Conservation (phyloP, 1,140 invertebrate genomes). For the Apocrypta bakeri region DNA sequence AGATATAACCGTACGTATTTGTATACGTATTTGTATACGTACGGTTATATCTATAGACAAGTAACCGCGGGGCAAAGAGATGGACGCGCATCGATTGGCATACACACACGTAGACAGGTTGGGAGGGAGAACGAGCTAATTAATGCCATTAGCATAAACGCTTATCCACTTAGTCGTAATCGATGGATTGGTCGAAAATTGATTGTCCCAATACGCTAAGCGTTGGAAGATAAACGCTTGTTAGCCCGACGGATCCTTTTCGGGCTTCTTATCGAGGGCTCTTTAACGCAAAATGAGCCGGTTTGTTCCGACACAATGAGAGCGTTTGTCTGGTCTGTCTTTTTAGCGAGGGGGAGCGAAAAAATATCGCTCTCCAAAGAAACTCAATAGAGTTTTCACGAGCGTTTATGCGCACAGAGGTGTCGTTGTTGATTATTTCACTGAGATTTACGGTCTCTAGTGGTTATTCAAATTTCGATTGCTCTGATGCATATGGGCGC, state of each 20-base stretch:
- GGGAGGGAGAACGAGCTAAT: constrained; percentile 40
- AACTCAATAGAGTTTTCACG: background rate
- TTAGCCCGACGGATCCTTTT: constrained; percentile 28
- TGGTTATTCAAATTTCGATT: background rate
- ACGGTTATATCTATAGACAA: background rate
- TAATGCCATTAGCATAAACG: constrained; percentile 51
- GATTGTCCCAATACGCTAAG: constrained; percentile 35
- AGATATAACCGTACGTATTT: too few species aligned
- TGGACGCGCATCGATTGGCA: constrained; percentile 41
- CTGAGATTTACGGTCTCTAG: background rate
- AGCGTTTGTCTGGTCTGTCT: background rate
- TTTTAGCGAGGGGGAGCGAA: background rate
- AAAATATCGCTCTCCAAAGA: constrained; percentile 6
- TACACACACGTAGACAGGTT: background rate
- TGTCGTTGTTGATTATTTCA: background rate
- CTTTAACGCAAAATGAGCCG: constrained; percentile 3
- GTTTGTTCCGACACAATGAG: background rate
- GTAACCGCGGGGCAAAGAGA: background rate
- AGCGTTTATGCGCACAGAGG: background rate
- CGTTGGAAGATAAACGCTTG: background rate
- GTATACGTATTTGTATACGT: background rate
- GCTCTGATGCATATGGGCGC: too few species aligned
- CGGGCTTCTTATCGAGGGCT: constrained; percentile 16
- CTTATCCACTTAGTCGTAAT: constrained; percentile 44
- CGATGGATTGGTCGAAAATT: constrained; percentile 48